These are phyloP conservation scores for Cynopterus brachyotis DNA, from an alignment of 2,113 vertebrate genomes.

Conservation along the genomic window DNA sequence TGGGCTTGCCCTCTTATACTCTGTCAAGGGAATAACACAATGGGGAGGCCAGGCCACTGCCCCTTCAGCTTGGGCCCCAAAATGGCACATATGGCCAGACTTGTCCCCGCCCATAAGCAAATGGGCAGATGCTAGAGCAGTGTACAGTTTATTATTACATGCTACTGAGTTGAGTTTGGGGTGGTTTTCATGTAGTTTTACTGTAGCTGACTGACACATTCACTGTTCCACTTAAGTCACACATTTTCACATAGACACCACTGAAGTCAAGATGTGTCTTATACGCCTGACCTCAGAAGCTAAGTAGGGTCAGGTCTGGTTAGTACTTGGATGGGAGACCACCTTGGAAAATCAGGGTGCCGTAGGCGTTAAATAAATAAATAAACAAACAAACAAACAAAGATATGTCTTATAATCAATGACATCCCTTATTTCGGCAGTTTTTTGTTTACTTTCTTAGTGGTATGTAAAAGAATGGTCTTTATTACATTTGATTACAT, in stretches of 20 bases:
- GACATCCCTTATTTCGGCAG: neutral
- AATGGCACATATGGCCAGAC: neutral
- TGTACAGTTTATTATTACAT: neutral
- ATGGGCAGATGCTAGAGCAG: neutral
- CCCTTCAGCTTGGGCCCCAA: neutral
- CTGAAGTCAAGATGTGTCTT: neutral
- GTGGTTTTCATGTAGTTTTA: neutral
- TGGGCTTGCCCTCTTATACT: neutral
- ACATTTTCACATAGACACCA: neutral
- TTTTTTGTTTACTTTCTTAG: neutral
- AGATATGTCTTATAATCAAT: neutral
- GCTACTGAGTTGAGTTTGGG: too few relatives aligned
- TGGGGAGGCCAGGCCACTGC: rapidly evolving
- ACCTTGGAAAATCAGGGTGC: too few relatives aligned
- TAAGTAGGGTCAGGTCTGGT: too few relatives aligned
- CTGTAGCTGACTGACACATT: neutral
- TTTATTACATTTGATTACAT: neutral
- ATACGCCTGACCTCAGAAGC: neutral
- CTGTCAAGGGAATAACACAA: neutral
- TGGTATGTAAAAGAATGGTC: neutral
- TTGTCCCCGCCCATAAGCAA: rapidly evolving
- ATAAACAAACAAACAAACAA: too few relatives aligned
- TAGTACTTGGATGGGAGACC: too few relatives aligned
- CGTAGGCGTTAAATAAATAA: too few relatives aligned
- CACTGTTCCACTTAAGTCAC: neutral